phyloP scores from a whole-genome alignment of 2,113 vertebrate genomes.

The Zosterops hypoxanthus region DNA sequence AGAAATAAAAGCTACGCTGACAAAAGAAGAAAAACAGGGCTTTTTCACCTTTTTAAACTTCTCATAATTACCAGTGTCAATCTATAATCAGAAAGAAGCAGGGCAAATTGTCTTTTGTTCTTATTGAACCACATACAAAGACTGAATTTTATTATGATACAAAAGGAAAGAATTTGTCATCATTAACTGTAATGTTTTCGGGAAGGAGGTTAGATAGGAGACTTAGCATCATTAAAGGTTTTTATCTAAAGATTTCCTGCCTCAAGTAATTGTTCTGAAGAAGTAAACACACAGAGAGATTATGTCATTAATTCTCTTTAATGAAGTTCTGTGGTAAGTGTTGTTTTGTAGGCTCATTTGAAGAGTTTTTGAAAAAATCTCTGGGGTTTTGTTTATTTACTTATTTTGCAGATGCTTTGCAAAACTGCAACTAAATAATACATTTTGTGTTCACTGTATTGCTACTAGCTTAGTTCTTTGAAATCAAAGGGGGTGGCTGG shows the following conservation, averaged over 20 bases:
- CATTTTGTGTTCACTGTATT: background rate
- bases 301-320: constrained; percentile 47
- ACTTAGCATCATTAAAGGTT: constrained; percentile 59
- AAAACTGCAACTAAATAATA: background rate
- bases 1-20: background rate
- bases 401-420: background rate
- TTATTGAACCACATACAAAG: constrained; percentile 23
- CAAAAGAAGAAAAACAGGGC: background rate
- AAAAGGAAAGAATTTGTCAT: constrained; percentile 57
- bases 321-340: constrained; percentile 1
- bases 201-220: constrained; percentile 55
- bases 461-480: background rate
- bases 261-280: constrained; percentile 50
- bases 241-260: constrained; percentile 69
- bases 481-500: background rate
- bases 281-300: constrained; percentile 25
- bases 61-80: background rate
- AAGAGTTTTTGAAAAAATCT: background rate
- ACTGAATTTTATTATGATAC: constrained; percentile 54
- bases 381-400: background rate
- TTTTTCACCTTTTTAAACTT: constrained; percentile 10
- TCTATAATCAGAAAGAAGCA: constrained; percentile 16
- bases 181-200: constrained; percentile 56
- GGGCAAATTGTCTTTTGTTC: background rate
- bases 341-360: constrained; percentile 10